phyloP scores from a whole-genome alignment of 2,113 vertebrate species.

The Anser cygnoides region DNA sequence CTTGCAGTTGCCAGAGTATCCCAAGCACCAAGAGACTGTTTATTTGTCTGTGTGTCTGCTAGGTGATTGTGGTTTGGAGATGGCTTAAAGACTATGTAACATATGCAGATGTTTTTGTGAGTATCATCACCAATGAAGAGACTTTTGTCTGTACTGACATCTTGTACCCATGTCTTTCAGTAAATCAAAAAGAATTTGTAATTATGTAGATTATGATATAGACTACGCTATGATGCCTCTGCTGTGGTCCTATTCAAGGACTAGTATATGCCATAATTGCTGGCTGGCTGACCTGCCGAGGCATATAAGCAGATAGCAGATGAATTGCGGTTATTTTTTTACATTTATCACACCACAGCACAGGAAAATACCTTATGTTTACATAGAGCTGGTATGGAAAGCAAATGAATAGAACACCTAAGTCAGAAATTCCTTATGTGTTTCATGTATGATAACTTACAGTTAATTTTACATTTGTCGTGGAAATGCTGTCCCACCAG shows the following conservation, averaged over 20 bases:
- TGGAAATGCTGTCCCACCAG: not conserved
- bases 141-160: not conserved
- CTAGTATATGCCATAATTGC: not conserved
- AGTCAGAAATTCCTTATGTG: not conserved
- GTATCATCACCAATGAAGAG: not conserved
- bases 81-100: not conserved
- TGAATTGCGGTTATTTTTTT: not conserved
- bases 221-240: not conserved
- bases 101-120: not conserved
- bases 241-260: not conserved
- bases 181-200: not conserved
- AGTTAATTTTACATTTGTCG: not conserved
- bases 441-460: not conserved
- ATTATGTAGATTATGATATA: not conserved
- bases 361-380: not conserved
- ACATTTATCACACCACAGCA: not conserved
- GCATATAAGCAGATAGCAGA: not conserved
- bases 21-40: not conserved
- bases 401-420: not conserved
- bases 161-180: not conserved
- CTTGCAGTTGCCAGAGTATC: not conserved
- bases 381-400: not conserved
- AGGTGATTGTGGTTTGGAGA: not conserved
- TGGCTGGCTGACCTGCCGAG: not conserved
- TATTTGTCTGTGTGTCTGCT: not conserved